These are phyloP conservation scores for Leptinotarsa undecemlineata DNA, from an alignment of 1,140 invertebrate species.

Conservation along the genomic window DNA sequence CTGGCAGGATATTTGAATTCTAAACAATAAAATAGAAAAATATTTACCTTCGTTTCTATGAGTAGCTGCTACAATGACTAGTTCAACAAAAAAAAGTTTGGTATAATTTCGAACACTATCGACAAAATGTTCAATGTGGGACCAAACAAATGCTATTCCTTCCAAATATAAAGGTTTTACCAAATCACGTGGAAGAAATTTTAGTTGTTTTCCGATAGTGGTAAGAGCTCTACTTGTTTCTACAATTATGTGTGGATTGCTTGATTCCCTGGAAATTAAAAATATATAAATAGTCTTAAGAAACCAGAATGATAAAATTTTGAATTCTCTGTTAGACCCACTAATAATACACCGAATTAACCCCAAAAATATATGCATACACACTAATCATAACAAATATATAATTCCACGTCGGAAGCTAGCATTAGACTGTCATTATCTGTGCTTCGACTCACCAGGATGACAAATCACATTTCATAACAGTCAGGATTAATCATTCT, in stretches of 20 bases:
- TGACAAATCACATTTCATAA: no score
- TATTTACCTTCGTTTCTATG: slow-evolving; percentile 32
- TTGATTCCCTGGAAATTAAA: slow-evolving; percentile 31
- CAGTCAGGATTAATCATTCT: no score
- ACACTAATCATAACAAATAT: slow-evolving; percentile 16
- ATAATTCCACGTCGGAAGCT: neutral
- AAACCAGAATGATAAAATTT: no score
- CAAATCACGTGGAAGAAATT: slow-evolving; percentile 27
- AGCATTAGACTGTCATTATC: slow-evolving; percentile 2
- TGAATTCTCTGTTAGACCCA: no score
- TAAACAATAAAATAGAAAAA: neutral
- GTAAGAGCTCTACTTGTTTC: slow-evolving; percentile 32
- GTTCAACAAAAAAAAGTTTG: slow-evolving; percentile 35
- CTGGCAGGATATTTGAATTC: no score
- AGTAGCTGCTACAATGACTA: slow-evolving; percentile 35
- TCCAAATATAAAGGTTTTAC: slow-evolving; percentile 31
- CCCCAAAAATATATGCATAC: neutral
- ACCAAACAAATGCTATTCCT: slow-evolving; percentile 34
- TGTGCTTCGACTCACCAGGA: no score
- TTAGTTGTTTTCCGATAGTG: slow-evolving; percentile 33
- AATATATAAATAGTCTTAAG: no score
- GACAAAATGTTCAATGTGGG: slow-evolving; percentile 35
- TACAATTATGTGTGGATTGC: slow-evolving; percentile 31
- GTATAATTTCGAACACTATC: slow-evolving; percentile 36
- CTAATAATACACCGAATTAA: no score